Evolutionary conservation across 2,113 vertebrate species (phyloP).

Genomic region (Chascanopsetta lugubris): DNA sequence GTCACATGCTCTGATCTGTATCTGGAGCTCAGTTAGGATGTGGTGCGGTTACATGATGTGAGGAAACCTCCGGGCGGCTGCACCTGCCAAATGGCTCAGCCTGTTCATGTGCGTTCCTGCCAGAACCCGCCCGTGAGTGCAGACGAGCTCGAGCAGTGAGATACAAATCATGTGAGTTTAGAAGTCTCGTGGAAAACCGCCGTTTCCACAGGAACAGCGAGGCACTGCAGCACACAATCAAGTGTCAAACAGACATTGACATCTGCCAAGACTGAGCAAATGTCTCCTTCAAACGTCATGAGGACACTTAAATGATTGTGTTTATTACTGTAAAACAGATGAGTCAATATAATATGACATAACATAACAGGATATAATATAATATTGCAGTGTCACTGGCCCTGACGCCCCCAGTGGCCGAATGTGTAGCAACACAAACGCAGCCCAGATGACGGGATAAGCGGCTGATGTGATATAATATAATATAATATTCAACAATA

Average conservation of each 20-base stretch:
- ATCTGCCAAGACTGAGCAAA: no score
- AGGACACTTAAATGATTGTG: no score
- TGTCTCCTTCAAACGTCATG: no score
- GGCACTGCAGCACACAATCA: background rate
- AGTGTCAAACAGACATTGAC: background rate
- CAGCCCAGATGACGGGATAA: no score
- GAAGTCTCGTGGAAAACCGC: background rate
- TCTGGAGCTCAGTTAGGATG: slow-evolving; percentile 23
- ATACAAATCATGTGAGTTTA: background rate
- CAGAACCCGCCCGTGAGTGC: background rate
- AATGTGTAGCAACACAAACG: no score
- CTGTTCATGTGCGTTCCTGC: background rate
- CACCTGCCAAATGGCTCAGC: background rate
- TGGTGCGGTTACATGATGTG: background rate
- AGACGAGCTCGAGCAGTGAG: background rate
- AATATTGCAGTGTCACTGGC: no score
- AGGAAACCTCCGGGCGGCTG: background rate
- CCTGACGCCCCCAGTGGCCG: no score
- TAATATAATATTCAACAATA: no score
- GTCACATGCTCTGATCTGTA: slow-evolving; percentile 4
- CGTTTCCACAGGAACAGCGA: background rate
- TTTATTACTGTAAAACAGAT: no score
- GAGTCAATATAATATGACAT: no score
- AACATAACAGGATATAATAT: no score
- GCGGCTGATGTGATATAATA: no score